phyloP scores from a whole-genome alignment of 64 coral and sea anemone genomes.

The Pocillopora verrucosa region DNA sequence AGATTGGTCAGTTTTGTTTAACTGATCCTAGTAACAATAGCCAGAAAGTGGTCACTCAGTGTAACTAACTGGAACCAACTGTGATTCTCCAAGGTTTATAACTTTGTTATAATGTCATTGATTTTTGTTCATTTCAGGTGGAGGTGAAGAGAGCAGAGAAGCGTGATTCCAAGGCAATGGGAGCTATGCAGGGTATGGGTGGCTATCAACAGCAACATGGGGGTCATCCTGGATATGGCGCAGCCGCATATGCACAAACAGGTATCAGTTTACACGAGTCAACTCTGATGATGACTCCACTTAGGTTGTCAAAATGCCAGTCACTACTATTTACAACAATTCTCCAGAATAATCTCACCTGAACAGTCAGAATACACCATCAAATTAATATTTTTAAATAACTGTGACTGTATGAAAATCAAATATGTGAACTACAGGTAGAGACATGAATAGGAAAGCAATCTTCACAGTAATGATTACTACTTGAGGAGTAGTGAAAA shows the following conservation, averaged over 20 bases:
- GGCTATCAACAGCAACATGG: slow-evolving; percentile 10
- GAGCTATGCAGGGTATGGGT: slow-evolving; percentile 15
- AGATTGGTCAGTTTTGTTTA: too few species aligned
- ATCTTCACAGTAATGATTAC: too few species aligned
- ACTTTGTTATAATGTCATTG: not conserved
- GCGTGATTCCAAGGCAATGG: slow-evolving; percentile 28
- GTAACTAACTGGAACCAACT: not conserved
- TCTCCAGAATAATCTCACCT: too few species aligned
- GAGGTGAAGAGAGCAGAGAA: slow-evolving; percentile 49
- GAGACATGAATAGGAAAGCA: too few species aligned
- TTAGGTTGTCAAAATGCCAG: too few species aligned
- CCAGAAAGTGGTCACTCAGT: not conserved
- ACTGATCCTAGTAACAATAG: not conserved
- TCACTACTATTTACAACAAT: too few species aligned
- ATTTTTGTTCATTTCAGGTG: slow-evolving; percentile 4
- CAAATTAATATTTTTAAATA: too few species aligned
- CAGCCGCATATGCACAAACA: slow-evolving; percentile 6
- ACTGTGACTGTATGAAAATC: too few species aligned
- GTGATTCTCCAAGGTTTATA: not conserved
- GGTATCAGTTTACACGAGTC: not conserved
- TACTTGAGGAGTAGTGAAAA: too few species aligned
- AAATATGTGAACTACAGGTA: too few species aligned
- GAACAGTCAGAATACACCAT: too few species aligned
- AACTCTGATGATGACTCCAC: not conserved
- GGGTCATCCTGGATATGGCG: slow-evolving; percentile 13